Evolutionary conservation across 2,888 invertebrate genomes (phyloP), one percentile per base, ranked within the genome.

Genomic region (Conistra vaccinii): DNA sequence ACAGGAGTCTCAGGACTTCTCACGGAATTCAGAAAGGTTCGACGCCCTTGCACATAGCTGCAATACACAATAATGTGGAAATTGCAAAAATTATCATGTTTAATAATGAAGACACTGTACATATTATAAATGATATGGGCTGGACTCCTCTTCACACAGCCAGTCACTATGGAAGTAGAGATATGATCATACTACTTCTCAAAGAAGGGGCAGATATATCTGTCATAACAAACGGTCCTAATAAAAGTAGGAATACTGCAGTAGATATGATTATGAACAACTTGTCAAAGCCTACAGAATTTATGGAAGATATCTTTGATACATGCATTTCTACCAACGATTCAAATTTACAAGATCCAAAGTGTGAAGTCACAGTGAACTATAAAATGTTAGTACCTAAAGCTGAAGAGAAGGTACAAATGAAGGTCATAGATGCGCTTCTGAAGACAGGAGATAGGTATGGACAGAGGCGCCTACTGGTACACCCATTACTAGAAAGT

Each of bases 401-500:
- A 35, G 12, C 51, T 35, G 74, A 89, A 42, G 92, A 91, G 68
- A 90, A 90, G 85, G 90, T 94, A 73, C 96, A 96, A 85, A 95
- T 96, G 91, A 93, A 94, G 78, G 95, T 96, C 0, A 90, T 97
- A 42, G 94, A 95, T 80, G 95, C 96, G 0, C 86, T 97, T 20
- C 85, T 96, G 3, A 93, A 95, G 73, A 94, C 95, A 66, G 95
- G 95, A 14, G 94, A 95, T 70, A 91, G 94, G 35, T 76, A 81
- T 79, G 91, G 93, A 9, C 94, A 96, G 73, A 93, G 92, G 29
- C 91, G 91, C 35, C 86, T 97, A 2, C 89, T 97, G 1, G 91
- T 96, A 2, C 97, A 97, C 88, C 97, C 97, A 0, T 87, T 97
- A 45, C 89, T 97, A 1, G 96, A 97, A 88, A 96, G 96, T 77